Evolutionary conservation across 1,140 invertebrate species (phyloP), one percentile per base, ranked within the genome.

Genomic region (Lucilia cuprina): DNA sequence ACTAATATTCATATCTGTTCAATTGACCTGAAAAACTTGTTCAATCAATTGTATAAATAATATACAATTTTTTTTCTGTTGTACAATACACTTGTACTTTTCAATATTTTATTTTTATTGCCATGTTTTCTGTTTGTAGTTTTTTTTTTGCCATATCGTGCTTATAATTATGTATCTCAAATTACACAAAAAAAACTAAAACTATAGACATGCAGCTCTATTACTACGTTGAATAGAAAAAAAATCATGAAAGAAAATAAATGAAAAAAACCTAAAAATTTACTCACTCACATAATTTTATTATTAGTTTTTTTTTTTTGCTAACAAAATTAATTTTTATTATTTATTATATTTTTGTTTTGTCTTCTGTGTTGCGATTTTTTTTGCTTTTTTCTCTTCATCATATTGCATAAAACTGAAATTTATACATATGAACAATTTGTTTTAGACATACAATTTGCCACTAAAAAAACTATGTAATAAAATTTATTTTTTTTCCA

Each of bases 1-100:
- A 5, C 14, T n/a, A 60, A n/a, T 60, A 60, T 60, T 7, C n/a
- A 60, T 60, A 19, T 19, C 65, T 70, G 65, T 70, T 70, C 65
- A 70, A 70, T 70, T 70, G 65, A 70, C 65, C 65, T 70, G 65
- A 70, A 70, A 70, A 70, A 70, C 65, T 70, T 70, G 65, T 70
- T 70, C 65, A 70, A 70, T 70, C 65, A 70, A 70, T 70, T 70
- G 65, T 21, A 70, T 70, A 70, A 70, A 70, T 70, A 30, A 21
- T 70, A 60, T 60, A 17, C 14, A n/a, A 8, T n/a, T 60, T 60
- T n/a, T 60, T 17, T n/a, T 17, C n/a, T 70, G 5, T 25, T 25
- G n/a, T 55, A 14, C 50, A 13, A 55, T 55, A 55, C 13, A 9
- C 13, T 12, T 49, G 49, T 49, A 49, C 49, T 49, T 12, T 14